Conservation (phyloP, 35 echinoderm and acorn worm genomes). For the Amphiura filiformis region DNA sequence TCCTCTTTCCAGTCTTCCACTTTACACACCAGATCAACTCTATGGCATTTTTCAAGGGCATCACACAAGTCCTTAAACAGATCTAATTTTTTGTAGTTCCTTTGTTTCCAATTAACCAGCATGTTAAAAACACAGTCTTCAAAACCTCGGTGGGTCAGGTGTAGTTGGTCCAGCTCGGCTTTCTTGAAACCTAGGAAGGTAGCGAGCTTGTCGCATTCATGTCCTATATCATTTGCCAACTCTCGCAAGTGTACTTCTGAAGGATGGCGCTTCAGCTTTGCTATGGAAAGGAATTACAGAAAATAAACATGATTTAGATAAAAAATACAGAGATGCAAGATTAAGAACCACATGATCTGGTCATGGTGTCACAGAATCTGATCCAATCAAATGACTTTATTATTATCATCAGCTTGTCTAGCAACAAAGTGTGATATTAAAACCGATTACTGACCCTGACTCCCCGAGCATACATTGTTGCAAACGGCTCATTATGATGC, state of each 20-base stretch:
- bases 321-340: no score
- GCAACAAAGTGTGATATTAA: no score
- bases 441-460: no score
- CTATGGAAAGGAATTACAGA: neutral
- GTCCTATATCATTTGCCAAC: neutral
- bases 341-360: no score
- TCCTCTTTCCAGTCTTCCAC: neutral
- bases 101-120: neutral
- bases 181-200: neutral
- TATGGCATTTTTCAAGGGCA: neutral
- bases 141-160: neutral
- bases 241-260: neutral
- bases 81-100: neutral
- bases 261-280: neutral
- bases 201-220: neutral
- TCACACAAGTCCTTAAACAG: neutral
- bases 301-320: no score
- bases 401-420: no score
- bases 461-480: no score
- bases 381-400: no score
- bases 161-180: neutral
- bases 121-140: neutral
- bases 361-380: no score
- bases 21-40: neutral
- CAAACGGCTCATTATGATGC: no score